Evolutionary conservation across 2,113 vertebrate genomes (phyloP), one percentile per base, ranked within the genome.

Genomic region (Myxocyprinus asiaticus): DNA sequence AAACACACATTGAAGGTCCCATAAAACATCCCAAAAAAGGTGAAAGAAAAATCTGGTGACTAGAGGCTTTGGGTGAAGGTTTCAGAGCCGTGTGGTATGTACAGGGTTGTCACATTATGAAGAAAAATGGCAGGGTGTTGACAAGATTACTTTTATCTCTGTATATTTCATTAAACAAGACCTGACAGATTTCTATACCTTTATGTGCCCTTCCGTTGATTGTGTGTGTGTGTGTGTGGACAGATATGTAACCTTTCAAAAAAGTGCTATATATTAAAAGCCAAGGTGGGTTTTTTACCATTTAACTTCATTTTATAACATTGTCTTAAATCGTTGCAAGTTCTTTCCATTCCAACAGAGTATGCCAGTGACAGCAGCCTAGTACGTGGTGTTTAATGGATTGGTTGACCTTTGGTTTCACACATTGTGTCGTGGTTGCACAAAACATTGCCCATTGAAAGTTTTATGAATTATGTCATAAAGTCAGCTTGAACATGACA

Each of bases 141-240:
- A 85, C 78, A 83, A 68, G 76, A 65, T 33, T 67, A 47, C 70
- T 79, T 83, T 85, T 77, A 83, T 83, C 81, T 72, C 47, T 6
- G 12, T 42, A n/a, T n/a, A 79, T 83, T 85, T 85, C 71, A 83
- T 85, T 85, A 85, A 82, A 81, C 78, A 62, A 83, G 70, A 83
- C 62, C 66, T 81, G 84, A 83, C 70, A 85, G 78, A 83, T 78
- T 64, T 71, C 75, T 76, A 44, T 77, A 71, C 51, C 66, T 80
- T 76, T 76, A 67, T 67, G 43, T 48, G 67, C 59, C 47, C 81
- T 68, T 65, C 14, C 11, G 17, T 11, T 75, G 45, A 1, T 1
- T 33, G 22, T 33, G 22, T 33, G 22, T 78, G 66, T 50, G 71
- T 67, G 17, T 44, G 17, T 22, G 58, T 47, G 73, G 71, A 67